A percentile compares a stretch with the other conserved stretches of the same genome.
These are phyloP conservation scores for Agonopterix alstromeriana DNA, from an alignment of 2,888 invertebrate genomes.

Conservation along the genomic window DNA sequence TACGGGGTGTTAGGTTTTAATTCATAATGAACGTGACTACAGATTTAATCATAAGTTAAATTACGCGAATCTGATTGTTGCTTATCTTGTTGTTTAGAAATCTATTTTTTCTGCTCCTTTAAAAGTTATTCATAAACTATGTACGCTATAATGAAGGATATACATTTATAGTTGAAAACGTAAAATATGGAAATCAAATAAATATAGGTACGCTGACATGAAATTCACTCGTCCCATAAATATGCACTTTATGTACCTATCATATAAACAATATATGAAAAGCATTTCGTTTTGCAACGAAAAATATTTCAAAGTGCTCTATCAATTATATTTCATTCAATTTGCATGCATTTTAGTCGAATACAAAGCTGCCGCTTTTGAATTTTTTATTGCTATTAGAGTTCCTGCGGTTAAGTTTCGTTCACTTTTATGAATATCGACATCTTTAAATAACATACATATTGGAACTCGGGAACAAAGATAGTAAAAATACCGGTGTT, in stretches of 20 bases:
- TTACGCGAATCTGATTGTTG: too few species aligned
- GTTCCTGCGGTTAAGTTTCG: constrained; percentile 30
- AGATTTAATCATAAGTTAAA: too few species aligned
- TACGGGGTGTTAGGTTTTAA: too few species aligned
- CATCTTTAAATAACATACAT: constrained; percentile 20
- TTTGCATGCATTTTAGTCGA: constrained; percentile 56
- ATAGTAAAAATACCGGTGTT: background rate
- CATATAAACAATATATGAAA: constrained; percentile 8
- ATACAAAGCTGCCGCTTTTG: constrained; percentile 37
- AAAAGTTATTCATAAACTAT: too few species aligned
- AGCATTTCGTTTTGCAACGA: constrained; percentile 32
- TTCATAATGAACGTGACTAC: too few species aligned
- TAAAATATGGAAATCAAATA: too few species aligned
- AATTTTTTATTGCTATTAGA: constrained; percentile 49
- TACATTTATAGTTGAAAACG: too few species aligned
- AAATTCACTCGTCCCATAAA: background rate
- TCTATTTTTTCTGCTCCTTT: too few species aligned
- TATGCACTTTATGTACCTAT: background rate
- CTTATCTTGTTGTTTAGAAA: too few species aligned
- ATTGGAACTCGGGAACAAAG: too few species aligned
- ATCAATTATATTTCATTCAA: constrained; percentile 55
- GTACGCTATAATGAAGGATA: too few species aligned
- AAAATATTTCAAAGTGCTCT: constrained; percentile 54
- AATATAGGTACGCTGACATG: too few species aligned
- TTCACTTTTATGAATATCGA: constrained; percentile 25